Conservation (phyloP, 1,140 invertebrate genomes). For the Drosophila setifemur region DNA sequence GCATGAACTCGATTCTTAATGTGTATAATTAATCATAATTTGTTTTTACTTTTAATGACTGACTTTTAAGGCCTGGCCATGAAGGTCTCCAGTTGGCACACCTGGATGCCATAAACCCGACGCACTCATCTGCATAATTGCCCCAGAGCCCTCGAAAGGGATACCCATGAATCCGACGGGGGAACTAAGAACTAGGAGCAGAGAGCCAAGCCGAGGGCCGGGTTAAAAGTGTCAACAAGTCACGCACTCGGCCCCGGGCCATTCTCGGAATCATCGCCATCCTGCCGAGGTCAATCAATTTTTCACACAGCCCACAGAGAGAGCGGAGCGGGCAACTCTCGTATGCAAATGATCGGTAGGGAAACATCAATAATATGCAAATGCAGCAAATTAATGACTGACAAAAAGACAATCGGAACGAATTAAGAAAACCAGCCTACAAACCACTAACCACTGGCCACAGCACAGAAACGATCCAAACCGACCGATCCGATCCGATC, state of each 20-base stretch:
- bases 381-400: conserved; percentile 80
- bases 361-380: conserved; percentile 79
- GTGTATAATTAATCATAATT: conserved; percentile 75
- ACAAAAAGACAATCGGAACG: conserved; percentile 81
- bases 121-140: conserved; percentile 58
- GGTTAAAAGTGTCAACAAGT: conserved; percentile 53
- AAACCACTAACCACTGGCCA: conserved; percentile 34
- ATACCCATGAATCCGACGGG: no score
- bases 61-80: conserved; percentile 33
- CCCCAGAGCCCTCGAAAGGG: not conserved
- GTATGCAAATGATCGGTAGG: conserved; percentile 60
- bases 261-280: not conserved
- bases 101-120: conserved; percentile 55
- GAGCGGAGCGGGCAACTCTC: conserved; percentile 8
- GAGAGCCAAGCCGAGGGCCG: not conserved
- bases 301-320: conserved; percentile 57
- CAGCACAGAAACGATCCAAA: not conserved
- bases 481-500: conserved; percentile 8
- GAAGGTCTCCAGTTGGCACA: conserved; percentile 40
- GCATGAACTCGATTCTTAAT: conserved; percentile 76
- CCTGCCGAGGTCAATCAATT: conserved; percentile 38
- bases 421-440: conserved; percentile 73
- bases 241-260: conserved; percentile 26
- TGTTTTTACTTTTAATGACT: conserved; percentile 63
- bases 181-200: no score